Base-by-base conservation (phyloP, 2,888 invertebrate species). In the Macropis europaea region DNA sequence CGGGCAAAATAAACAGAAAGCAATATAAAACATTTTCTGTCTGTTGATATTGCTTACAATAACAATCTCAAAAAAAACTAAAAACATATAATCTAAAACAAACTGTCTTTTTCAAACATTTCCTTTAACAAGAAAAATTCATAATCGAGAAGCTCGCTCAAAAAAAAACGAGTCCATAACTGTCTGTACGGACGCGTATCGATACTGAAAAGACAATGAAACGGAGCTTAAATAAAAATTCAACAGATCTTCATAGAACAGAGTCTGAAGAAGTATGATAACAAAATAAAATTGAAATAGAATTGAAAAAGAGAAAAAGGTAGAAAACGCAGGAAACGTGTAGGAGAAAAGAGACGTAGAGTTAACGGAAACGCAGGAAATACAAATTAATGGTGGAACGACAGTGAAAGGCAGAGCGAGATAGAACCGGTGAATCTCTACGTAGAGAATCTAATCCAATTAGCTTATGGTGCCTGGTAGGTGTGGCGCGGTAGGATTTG, bases 391-490 rank as follows among this genome's bases (percentile, higher is more conserved):
- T 36, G 50, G 36, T 6, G 24, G 40, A 53, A 36, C 60, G 26
- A 68, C 19, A 32, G 42, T 60, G 64, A 66, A 57, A 67, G 75
- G 59, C 34, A 61, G 63, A 69, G 48, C 66, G 67, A 76, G 60
- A 61, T 72, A 64, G 60, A 63, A 56, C 24, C 38, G 61, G 59
- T 56, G 73, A 81, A 59, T 78, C 61, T 81, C 76, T 80, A 80
- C 78, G 71, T 54, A 77, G 76, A 81, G 77, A 82, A 78, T 83
- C 78, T 84, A 82, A 82, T 86, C 73, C 77, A 86, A 86, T 86
- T 83, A 86, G 83, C 73, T 79, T 84, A 83, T 80, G 71, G 75
- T 73, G 79, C 80, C 74, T 76, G 67, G 62, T 80, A 72, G 78
- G 80, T 77, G 79, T 71, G 77, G 73, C 79, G 76, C 67, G 69